Base-by-base conservation (phyloP, 2,888 invertebrate species). In the Thumatha senex region DNA sequence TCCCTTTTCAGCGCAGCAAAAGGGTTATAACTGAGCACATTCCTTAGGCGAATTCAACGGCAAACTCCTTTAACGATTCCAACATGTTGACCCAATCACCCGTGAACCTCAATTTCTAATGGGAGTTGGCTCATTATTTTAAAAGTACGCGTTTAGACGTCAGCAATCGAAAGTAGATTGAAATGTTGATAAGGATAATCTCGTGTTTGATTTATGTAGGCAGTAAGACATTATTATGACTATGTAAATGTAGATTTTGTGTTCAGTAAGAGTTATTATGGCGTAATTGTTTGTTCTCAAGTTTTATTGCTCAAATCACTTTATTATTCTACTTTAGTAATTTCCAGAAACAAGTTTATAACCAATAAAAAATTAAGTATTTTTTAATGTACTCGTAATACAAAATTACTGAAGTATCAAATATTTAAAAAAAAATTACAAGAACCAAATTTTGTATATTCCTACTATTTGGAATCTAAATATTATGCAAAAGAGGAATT, bases 51-150 rank as follows among this genome's bases (percentile, higher is more conserved):
- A 56, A 56, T 47, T 48, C 34, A 58, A 61, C 57, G 5, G 18
- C 18, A 24, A 24, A 24, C 18, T 24, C 18, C 18, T 24, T 24
- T 24, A 4, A 5, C 18, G 18, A 41, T 40, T 30, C 40, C 51
- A 24, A 24, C 51, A 46, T 35, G 39, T 38, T 57, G 68, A 65
- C 72, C 70, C 43, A 45, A 62, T 78, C 73, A 74, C 76, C 74
- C 70, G 63, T 76, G 72, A 76, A 75, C 80, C 60, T 62, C 63
- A 72, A 63, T 80, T 80, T 80, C 78, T 78, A 78, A 70, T 67
- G 64, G 60, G 44, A 63, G 65, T 64, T 63, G 61, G 58, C 61
- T 66, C 71, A 64, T 63, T 68, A 65, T 63, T 61, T 57, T 45
- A 63, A 66, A 58, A 54, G 24, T 51, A 36, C 50, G 46, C 35